Conservation (phyloP, 2,113 vertebrate genomes). For the Stercorarius parasiticus region DNA sequence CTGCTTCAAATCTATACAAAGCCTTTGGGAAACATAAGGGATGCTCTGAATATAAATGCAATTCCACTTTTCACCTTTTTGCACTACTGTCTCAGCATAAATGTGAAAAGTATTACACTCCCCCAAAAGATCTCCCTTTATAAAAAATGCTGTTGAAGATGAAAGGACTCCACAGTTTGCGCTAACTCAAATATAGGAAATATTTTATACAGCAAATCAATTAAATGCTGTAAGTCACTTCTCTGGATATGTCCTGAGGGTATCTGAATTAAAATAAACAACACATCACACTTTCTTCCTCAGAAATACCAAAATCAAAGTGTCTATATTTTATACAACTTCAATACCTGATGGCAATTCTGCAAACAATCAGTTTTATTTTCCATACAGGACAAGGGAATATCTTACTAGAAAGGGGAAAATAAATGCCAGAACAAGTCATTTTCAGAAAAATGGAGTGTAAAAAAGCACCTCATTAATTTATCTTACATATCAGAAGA, state of each 20-base stretch:
- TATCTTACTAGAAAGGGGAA: background rate
- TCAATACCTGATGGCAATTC: background rate
- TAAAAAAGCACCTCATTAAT: background rate
- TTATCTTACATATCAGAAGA: background rate
- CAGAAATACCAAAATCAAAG: background rate
- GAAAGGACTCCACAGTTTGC: background rate
- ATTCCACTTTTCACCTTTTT: slow-evolving; percentile 63
- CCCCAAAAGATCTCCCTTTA: background rate
- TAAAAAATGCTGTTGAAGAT: background rate
- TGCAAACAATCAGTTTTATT: background rate
- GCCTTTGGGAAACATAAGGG: slow-evolving; percentile 53
- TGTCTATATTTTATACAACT: background rate
- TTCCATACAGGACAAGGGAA: background rate
- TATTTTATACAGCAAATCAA: slow-evolving; percentile 13
- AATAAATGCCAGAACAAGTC: background rate
- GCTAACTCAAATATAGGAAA: slow-evolving; percentile 4
- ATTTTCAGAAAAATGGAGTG: background rate
- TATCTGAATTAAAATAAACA: slow-evolving; percentile 3
- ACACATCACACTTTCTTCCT: background rate
- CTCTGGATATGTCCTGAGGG: background rate
- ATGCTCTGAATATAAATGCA: slow-evolving; percentile 59
- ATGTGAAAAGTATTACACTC: slow-evolving; percentile 13
- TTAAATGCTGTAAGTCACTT: background rate
- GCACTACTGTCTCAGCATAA: slow-evolving; percentile 54
- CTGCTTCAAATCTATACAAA: slow-evolving; percentile 72